Evolutionary conservation across 2,113 vertebrate species (phyloP), one percentile per base, ranked within the genome.

Genomic region (Psettodes erumei): DNA sequence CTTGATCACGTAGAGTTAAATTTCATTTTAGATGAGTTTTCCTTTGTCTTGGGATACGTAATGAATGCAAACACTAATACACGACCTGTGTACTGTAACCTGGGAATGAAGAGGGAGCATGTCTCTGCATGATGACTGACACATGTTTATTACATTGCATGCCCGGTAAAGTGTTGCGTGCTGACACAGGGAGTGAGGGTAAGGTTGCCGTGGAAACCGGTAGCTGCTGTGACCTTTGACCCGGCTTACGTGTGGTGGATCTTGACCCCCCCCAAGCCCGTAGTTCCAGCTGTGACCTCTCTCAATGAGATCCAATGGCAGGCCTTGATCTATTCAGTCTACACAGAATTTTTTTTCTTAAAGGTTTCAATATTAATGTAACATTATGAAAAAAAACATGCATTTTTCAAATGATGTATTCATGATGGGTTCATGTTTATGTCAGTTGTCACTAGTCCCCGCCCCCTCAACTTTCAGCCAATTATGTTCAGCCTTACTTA

Each of bases 71-170:
- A 68, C 45, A 62, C 74, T 82, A 81, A 74, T 62, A 28, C 8
- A 16, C 40, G 8, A 72, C 28, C 1, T 54, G 8, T 65, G 23
- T 16, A 15, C 54, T 55, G 47, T 58, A 37, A 48, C 13, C 6
- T 43, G 56, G 62, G 47, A 56, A 3, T 72, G 59, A 63, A 56
- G 19, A n/a, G 35, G 30, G 4, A 58, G 86, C 82, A 88, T 73
- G 82, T 74, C 25, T 33, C 59, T 87, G 87, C 90, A 92, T 90
- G 89, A 69, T 35, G 19, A 82, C 12, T 82, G 42, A 85, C 62
- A 35, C n/a, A 35, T 74, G 40, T 86, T 40, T 88, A 75, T 90
- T 77, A 32, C 81, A 65, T 86, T 91, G 90, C 91, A 90, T 92
- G 91, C 32, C 75, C 6, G 72, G 75, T 81, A 77, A n/a, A 90